Evolutionary conservation across 2,797 vertebrate species (phyloP), one percentile per base, ranked within the genome.

Genomic region (Premnoplex brunnescens): DNA sequence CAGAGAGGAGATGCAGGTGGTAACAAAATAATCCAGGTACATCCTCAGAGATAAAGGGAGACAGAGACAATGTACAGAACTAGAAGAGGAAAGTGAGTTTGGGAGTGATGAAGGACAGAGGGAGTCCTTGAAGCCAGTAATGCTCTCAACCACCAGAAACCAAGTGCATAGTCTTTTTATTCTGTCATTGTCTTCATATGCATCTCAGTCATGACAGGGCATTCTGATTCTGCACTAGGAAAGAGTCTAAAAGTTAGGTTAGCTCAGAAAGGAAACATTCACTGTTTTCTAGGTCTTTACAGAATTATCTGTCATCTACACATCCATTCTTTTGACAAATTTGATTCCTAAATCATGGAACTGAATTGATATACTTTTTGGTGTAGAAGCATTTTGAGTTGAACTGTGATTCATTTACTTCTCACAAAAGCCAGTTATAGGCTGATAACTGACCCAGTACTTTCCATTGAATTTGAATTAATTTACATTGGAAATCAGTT

Each of bases 401-500:
- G 60, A 78, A 49, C 13, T 67, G 10, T 24, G 32, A 59, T 87
- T 87, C 4, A 69, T 79, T 79, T 89, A 62, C 68, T 87, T 82
- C 36, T 71, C 8, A 12, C 41, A 76, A 63, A 87, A 76, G 14
- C 4, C 48, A 49, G 6, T 82, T 82, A 67, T 6, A 85, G 17
- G 14, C 10, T 76, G 22, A 41, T 69, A 76, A 85, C 32, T 87
- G 52, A 67, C 36, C 28, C 1, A 1, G 32, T 67, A 41, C 12
- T 62, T 93, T 66, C 34, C 21, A 85, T 18, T 41, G 27, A 48
- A 37, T 34, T 36, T 86, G 22, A 82, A 79, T 10, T 69, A 73
- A 58, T 79, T 81, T n/a, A 82, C 28, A 52, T 14, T 46, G n/a
- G 48, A 91, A 92, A 62, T 82, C 51, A 58, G 52, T 55, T 63